Percentiles rank a stretch among this genome's conserved stretches.
Conservation (phyloP, 2,888 invertebrate genomes). For the Aphidoletes aphidimyza region DNA sequence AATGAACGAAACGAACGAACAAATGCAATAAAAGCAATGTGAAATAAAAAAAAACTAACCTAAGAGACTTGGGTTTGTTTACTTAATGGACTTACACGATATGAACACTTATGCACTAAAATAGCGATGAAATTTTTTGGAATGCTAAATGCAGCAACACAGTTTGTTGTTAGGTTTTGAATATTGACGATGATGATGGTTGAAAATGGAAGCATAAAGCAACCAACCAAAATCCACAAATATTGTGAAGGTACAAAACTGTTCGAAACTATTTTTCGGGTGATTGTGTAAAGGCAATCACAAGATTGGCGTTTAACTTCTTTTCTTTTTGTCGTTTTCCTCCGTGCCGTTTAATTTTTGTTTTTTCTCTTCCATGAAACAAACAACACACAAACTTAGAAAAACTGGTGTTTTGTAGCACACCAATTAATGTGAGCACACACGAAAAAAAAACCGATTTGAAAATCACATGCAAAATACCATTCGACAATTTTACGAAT, state of each 20-base stretch:
- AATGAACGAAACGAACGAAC: neutral
- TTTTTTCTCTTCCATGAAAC: neutral
- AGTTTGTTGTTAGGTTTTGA: neutral
- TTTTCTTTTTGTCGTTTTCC: neutral
- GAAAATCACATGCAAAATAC: too few species aligned
- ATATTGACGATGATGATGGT: neutral
- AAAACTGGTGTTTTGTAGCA: neutral
- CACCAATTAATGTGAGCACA: too few species aligned
- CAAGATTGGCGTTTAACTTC: neutral
- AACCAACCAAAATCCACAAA: neutral
- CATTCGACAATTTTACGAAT: too few species aligned
- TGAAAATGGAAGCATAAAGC: neutral
- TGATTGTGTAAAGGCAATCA: conserved; percentile 6
- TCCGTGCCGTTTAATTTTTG: neutral
- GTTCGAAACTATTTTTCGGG: neutral
- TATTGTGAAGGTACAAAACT: neutral
- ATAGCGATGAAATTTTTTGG: neutral
- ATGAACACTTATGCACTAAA: conserved; percentile 2
- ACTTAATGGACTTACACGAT: conserved; percentile 50
- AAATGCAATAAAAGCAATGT: neutral
- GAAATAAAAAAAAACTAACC: neutral
- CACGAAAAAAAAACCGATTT: too few species aligned
- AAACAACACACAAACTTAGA: neutral
- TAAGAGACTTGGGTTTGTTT: conserved; percentile 15
- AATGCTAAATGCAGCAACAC: too few species aligned